These are phyloP conservation scores for Microhierax caerulescens DNA, from an alignment of 2,797 vertebrate species.

Conservation along the genomic window DNA sequence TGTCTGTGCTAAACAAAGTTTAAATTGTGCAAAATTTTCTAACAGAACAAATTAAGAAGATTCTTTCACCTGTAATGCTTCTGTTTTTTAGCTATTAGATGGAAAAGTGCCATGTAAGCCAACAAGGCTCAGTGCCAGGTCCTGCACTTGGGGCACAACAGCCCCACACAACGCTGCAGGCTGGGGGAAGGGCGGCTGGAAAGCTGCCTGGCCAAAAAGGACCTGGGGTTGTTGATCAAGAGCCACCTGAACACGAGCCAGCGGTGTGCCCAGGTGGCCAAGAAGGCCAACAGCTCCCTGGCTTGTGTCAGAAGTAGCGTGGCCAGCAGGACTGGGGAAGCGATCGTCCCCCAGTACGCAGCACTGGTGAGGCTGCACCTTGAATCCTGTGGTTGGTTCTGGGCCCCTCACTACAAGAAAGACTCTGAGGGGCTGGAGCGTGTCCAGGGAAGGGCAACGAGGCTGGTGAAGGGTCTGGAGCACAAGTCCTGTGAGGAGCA, in stretches of 20 bases:
- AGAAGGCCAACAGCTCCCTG: not conserved
- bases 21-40: not conserved
- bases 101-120: not conserved
- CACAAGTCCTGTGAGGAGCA: not conserved
- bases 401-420: not conserved
- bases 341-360: not conserved
- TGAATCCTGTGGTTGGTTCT: not conserved
- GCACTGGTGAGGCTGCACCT: not conserved
- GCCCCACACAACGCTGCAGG: not conserved
- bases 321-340: not conserved
- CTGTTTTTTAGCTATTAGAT: not conserved
- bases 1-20: not conserved
- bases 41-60: not conserved
- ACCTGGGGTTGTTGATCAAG: not conserved
- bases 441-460: rapidly evolving
- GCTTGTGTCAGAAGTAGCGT: not conserved
- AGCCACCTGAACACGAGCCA: not conserved
- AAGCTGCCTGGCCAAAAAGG: not conserved
- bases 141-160: not conserved
- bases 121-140: rapidly evolving
- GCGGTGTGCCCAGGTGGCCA: not conserved
- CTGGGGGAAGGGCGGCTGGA: not conserved
- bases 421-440: rapidly evolving
- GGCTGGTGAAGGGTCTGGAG: not conserved
- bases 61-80: not conserved